Evolutionary conservation across 30 jellyfish, hydroid and myxozoan genomes (phyloP).

Genomic region (Cassiopea andromeda): DNA sequence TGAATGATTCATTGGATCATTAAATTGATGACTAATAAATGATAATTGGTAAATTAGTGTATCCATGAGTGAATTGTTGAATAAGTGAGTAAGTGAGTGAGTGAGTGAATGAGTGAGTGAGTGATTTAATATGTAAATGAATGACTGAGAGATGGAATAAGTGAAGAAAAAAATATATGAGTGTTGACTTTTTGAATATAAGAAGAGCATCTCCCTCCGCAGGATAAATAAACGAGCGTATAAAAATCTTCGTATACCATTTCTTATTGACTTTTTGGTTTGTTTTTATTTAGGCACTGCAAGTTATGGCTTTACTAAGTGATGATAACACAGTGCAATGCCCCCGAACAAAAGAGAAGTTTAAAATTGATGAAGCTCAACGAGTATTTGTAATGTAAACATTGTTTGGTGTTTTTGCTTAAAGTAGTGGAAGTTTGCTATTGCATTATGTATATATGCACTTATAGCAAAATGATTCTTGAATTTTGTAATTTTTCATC

Average conservation of each 20-base stretch:
- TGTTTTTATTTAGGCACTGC: conserved; percentile 56
- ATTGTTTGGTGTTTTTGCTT: background rate
- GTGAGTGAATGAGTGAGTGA: background rate
- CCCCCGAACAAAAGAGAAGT: conserved; percentile 84
- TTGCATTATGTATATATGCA: background rate
- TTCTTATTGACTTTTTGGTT: background rate
- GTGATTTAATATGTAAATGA: background rate
- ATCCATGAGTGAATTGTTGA: background rate
- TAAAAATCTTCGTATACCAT: too few relatives aligned
- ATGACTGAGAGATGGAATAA: background rate
- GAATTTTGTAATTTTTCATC: too few relatives aligned
- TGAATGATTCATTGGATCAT: too few relatives aligned
- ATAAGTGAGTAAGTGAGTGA: too few relatives aligned
- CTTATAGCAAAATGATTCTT: too few relatives aligned
- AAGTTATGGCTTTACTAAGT: conserved; percentile 62
- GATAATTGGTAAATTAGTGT: background rate
- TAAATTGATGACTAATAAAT: too few relatives aligned
- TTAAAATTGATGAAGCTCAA: conserved; percentile 75
- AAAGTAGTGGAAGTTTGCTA: background rate
- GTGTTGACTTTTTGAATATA: too few relatives aligned
- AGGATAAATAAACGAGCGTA: too few relatives aligned
- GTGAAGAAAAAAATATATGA: background rate
- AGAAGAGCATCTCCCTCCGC: too few relatives aligned
- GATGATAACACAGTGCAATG: conserved; percentile 77
- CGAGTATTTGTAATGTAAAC: conserved; percentile 83